Evolutionary conservation across 1,140 invertebrate species (phyloP).

Genomic region (Oryctes rhinoceros): DNA sequence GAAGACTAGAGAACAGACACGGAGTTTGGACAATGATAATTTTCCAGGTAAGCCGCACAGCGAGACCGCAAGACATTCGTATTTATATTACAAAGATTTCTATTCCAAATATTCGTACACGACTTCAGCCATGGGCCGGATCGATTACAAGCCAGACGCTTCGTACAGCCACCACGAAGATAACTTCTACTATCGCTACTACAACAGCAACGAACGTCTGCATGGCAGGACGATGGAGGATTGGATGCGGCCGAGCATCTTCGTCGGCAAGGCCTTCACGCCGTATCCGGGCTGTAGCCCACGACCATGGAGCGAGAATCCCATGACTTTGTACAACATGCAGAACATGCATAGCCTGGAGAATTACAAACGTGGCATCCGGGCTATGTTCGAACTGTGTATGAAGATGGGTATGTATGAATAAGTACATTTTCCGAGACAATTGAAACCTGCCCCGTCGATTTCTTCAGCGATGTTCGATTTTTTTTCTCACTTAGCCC

Average conservation of each 20-base stretch:
- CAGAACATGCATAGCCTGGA: conserved; percentile 58
- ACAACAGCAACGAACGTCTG: conserved; percentile 65
- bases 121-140: conserved; percentile 63
- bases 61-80: neutral
- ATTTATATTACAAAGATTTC: conserved; percentile 36
- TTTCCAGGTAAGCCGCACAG: conserved; percentile 35
- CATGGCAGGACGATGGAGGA: conserved; percentile 70
- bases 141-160: conserved; percentile 65
- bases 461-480: no score
- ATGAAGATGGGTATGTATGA: conserved; percentile 62
- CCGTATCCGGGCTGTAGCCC: conserved; percentile 63
- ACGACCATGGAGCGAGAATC: conserved; percentile 70
- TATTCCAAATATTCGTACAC: conserved; percentile 38
- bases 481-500: no score
- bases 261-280: conserved; percentile 64
- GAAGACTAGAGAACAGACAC: conserved; percentile 37
- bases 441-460: no score
- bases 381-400: conserved; percentile 72
- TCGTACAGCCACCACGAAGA: conserved; percentile 61
- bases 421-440: neutral
- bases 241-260: conserved; percentile 71
- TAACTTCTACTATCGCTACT: conserved; percentile 66
- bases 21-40: conserved; percentile 41
- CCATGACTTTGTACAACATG: conserved; percentile 55
- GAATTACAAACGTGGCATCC: conserved; percentile 69